Base-by-base conservation (phyloP, 2,113 vertebrate species). In the Oxygymnocypris stewartii region DNA sequence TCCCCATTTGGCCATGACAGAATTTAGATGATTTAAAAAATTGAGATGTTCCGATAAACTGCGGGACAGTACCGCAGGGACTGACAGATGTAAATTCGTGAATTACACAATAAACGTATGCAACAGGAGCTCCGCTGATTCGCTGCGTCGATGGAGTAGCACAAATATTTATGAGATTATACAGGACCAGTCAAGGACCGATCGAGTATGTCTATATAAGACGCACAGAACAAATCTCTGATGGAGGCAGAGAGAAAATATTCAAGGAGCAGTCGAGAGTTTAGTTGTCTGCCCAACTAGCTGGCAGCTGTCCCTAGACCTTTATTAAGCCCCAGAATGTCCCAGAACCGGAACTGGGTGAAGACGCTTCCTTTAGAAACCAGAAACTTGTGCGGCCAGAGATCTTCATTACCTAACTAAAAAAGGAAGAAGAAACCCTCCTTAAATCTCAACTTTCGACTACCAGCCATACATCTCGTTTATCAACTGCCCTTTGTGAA, bases 1-100 rank as follows among this genome's bases (percentile, higher is more conserved):
- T 6, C 96, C 96, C 96, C 96, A 96, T 94, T 96, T 96, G 88
- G 96, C 96, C 96, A 96, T 96, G 80, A 75, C 71, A 51, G 18
- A 71, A 82, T 51, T 49, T 9, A 28, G 35, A n/a, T 42, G 11
- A 14, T 37, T 28, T 9, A 16, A 40, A 13, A 13, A 63, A 81
- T 8, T 51, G 47, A 77, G 47, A 51, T 51, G 44, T 42, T 44
- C 40, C 35, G 37, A 65, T 44, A 82, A 67, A 63, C 59, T 28
- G 35, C 23, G 23, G n/a, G n/a, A n/a, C n/a, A 44, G 59, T 12
- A 67, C 40, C 40, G 40, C 23, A 81, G 59, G 1, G 51, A 82
- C 1, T 47, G 79, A 67, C 59, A 44, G 4, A 80, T 61, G 37
- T 47, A 59, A 79, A 23, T 79, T 57, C 20, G 31, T 7, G 57